Base-by-base conservation (phyloP, 2,888 invertebrate genomes). In the Spialia ferax region DNA sequence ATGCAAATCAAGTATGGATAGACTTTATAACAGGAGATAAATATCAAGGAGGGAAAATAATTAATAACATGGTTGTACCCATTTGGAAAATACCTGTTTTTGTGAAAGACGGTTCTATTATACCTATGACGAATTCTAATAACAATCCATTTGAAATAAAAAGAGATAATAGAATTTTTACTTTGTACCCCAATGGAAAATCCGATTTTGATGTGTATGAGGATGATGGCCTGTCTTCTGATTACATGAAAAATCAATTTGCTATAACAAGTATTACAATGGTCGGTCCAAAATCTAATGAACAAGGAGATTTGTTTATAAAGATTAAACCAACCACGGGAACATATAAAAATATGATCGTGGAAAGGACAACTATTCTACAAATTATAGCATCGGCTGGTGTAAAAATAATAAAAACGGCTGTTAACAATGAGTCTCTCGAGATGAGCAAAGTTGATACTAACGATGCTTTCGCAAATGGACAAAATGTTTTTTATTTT, bases 11-110 rank as follows among this genome's bases (percentile, higher is more conserved):
- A 78, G 71, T 89, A 20, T 93, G 93, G 93, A 82, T 91, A 23
- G 92, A 93, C 72, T 82, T 90, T 29, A 81, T 91, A 55, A 88
- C 90, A 1, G 93, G 93, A 1, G 76, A 86, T 71, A 91, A 87
- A 79, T 91, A 88, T 76, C 84, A 83, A 74, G 93, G 93, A 23
- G 92, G 91, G 1, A 90, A 87, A 79, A 80, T 91, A 67, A 81
- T 86, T 68, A 89, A 92, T 65, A 81, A 87, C 69, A 69, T 91
- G 4, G 71, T 77, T 64, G 74, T 82, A 10, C 93, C 93, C 0
- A 48, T 92, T 2, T 93, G 93, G 92, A 90, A 88, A 75, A 85
- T 91, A 68, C 93, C 93, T 22, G 79, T 93, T 11, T 93, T 91
- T 73, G 71, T 93, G 3, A 89, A 80, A 82, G 89, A 87, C 61